These are phyloP conservation scores for Drosophila paranaensis DNA, from an alignment of 2,888 invertebrate species.

Conservation along the genomic window DNA sequence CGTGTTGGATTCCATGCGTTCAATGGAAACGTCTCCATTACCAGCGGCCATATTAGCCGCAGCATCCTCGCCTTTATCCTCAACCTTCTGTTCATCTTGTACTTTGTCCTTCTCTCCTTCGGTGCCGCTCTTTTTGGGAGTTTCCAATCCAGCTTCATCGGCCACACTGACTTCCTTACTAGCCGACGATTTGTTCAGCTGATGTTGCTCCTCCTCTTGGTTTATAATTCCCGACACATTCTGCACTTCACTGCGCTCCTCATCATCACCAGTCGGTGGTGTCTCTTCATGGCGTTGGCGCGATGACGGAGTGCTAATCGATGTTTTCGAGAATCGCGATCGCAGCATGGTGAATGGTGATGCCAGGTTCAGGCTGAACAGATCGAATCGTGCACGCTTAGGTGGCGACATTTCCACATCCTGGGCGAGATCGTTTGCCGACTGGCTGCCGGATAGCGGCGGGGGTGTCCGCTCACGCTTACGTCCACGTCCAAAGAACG, in stretches of 20 bases:
- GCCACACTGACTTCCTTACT: slow-evolving; percentile 62
- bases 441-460: slow-evolving; percentile 54
- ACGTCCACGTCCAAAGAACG: slow-evolving; percentile 82
- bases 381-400: slow-evolving; percentile 82
- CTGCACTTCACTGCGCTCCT: slow-evolving; percentile 77
- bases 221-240: slow-evolving; percentile 79
- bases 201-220: slow-evolving; percentile 69
- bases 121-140: slow-evolving; percentile 48
- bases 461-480: slow-evolving; percentile 83
- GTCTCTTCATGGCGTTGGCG: slow-evolving; percentile 61
- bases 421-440: slow-evolving; percentile 69
- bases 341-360: slow-evolving; percentile 83
- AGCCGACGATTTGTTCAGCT: slow-evolving; percentile 50
- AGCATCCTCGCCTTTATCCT: slow-evolving; percentile 37
- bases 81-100: slow-evolving; percentile 20
- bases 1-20: slow-evolving; percentile 52
- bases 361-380: slow-evolving; percentile 76
- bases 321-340: slow-evolving; percentile 78
- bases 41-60: slow-evolving; percentile 30
- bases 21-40: slow-evolving; percentile 30
- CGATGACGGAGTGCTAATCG: slow-evolving; percentile 78
- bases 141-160: slow-evolving; percentile 68
- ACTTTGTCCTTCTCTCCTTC: slow-evolving; percentile 21
- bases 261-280: slow-evolving; percentile 58
- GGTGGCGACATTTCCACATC: slow-evolving; percentile 82